Base-by-base conservation (phyloP, 2,888 invertebrate genomes). In the Scotopteryx bipunctaria region DNA sequence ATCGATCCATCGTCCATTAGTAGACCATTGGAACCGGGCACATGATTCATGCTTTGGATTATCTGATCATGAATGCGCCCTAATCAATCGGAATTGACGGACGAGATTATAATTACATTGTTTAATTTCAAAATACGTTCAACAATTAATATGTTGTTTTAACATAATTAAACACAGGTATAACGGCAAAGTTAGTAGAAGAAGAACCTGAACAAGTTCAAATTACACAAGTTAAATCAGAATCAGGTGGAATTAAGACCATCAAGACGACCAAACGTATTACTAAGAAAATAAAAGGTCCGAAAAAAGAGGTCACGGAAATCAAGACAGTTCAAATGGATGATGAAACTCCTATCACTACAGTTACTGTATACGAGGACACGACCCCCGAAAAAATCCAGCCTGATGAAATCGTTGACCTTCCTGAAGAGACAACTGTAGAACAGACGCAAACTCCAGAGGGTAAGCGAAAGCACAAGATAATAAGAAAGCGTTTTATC, bases 201-300 rank as follows among this genome's bases (percentile, higher is more conserved):
- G 70, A 69, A 41, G 8, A 32, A 11, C 38, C 59, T 13, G 17
- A 52, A 41, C 38, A 56, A 13, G 58, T 62, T 3, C 35, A 51
- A 61, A 59, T 61, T 0, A 52, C 81, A 3, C 79, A 85, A 61
- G 78, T 83, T 8, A 67, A 71, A 8, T 81, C 83, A 1, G 57
- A 73, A 31, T 64, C 72, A 55, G 77, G 74, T 1, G 76, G 72
- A 55, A 76, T 76, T 11, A 29, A 50, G 5, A 43, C 17, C 78
- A 77, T 78, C 0, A 69, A 63, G 35, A 66, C 64, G 0, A 64
- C 66, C 0, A 78, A 74, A 41, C 63, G 73, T n/a, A 61, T 72
- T 0, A 75, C 71, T n/a, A 78, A 57, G 13, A 64, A 57, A 17
- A 50, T 44, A 3, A 48, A 38, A 69, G 62, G 61, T 0, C 53